These are phyloP conservation scores for Harlomillsia oculata DNA, from an alignment of 1,140 invertebrate species.

Conservation along the genomic window DNA sequence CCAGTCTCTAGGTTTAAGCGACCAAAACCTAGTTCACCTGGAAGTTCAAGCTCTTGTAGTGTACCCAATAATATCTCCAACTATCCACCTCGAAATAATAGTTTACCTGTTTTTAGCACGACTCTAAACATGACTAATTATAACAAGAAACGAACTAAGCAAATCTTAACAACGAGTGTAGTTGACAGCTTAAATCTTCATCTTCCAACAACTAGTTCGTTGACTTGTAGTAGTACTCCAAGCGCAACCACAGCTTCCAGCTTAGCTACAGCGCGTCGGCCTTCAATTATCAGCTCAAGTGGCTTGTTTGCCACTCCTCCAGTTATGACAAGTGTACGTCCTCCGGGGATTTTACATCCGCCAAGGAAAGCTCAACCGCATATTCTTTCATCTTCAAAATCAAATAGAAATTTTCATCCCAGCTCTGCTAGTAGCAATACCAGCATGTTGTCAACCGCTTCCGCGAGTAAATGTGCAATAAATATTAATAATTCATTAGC, in stretches of 20 bases:
- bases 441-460: constrained; percentile 5
- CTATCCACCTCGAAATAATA: no score
- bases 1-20: no score
- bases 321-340: neutral
- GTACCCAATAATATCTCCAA: no score
- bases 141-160: constrained; percentile 21
- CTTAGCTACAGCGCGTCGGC: constrained; percentile 7
- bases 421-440: constrained; percentile 1
- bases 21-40: no score
- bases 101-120: constrained; percentile 32
- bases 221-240: constrained; percentile 6
- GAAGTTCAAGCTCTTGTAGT: no score
- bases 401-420: constrained; percentile 19
- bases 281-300: constrained; percentile 8
- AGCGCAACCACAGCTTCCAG: constrained; percentile 16
- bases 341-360: constrained; percentile 8
- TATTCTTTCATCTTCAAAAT: constrained; percentile 26
- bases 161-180: constrained; percentile 6
- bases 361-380: constrained; percentile 28
- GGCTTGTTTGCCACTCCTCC: constrained; percentile 1
- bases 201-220: constrained; percentile 5
- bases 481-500: neutral
- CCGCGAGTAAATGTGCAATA: neutral
- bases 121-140: constrained; percentile 17
- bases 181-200: constrained; percentile 16